Conservation (phyloP, 2,888 invertebrate species). For the Cabera pusaria region DNA sequence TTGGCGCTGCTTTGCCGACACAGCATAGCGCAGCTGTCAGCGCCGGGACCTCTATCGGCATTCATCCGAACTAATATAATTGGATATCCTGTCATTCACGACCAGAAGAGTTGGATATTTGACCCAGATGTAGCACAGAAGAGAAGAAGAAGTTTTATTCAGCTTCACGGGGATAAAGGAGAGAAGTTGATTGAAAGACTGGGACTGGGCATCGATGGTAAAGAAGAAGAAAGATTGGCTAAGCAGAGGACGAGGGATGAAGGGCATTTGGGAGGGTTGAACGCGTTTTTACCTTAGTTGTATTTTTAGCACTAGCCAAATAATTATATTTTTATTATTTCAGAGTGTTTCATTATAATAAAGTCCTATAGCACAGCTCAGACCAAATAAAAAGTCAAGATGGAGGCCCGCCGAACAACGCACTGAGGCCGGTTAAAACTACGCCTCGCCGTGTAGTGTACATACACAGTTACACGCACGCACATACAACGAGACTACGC, state of each 20-base stretch:
- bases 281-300: constrained; percentile 57
- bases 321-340: too few species aligned
- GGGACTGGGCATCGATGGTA: constrained; percentile 86
- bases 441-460: too few species aligned
- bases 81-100: constrained; percentile 85
- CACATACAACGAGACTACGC: too few species aligned
- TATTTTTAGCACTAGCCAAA: too few species aligned
- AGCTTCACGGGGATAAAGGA: constrained; percentile 85
- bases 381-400: too few species aligned
- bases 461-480: too few species aligned
- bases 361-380: too few species aligned
- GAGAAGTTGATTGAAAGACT: constrained; percentile 85
- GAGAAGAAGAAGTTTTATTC: constrained; percentile 84
- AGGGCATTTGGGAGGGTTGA: constrained; percentile 82
- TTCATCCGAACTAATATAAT: constrained; percentile 80
- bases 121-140: constrained; percentile 85
- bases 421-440: too few species aligned
- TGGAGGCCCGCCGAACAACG: too few species aligned
- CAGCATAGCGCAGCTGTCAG: constrained; percentile 34
- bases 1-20: constrained; percentile 46
- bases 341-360: too few species aligned
- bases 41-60: constrained; percentile 52
- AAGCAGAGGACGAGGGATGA: constrained; percentile 80
- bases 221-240: constrained; percentile 76
- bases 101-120: constrained; percentile 83